A percentile compares a stretch with the other conserved stretches of the same genome.
Evolutionary conservation across 2,113 vertebrate species (phyloP).

Genomic region (Delphinus delphis): DNA sequence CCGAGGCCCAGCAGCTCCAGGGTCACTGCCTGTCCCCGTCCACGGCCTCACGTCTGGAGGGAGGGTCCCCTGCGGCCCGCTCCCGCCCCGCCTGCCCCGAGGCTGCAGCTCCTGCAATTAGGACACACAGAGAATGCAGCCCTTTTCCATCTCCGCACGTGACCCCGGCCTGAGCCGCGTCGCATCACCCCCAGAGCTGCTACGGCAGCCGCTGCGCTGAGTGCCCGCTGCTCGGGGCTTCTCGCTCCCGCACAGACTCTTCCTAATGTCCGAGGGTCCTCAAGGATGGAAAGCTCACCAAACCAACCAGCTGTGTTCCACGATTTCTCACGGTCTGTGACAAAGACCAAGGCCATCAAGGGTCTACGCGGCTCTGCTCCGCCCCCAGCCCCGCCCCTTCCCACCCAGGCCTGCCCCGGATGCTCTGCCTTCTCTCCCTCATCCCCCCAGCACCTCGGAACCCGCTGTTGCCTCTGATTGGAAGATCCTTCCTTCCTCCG

Average conservation of each 20-base stretch:
- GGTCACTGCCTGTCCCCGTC: too few species aligned
- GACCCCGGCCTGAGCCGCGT: not conserved
- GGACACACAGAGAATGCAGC: accelerated
- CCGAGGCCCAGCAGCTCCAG: too few species aligned
- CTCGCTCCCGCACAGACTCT: not conserved
- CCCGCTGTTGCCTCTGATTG: not conserved
- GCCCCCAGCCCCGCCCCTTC: not conserved
- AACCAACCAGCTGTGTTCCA: not conserved
- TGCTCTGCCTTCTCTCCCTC: too few species aligned
- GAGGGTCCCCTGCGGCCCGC: not conserved
- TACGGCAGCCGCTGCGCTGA: too few species aligned
- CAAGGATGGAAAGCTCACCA: not conserved
- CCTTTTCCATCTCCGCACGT: not conserved
- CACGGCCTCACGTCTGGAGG: not conserved
- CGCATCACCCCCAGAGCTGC: too few species aligned
- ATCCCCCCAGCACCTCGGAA: not conserved
- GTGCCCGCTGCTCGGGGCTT: too few species aligned
- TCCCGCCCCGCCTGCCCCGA: not conserved
- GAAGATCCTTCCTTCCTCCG: not conserved
- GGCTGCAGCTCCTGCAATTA: not conserved
- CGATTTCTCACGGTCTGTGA: not conserved
- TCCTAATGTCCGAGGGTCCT: not conserved
- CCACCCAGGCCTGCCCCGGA: not conserved
- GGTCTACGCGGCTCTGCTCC: too few species aligned
- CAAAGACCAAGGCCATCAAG: not conserved